Conservation (phyloP, 2,797 vertebrate species). For the Linurgus olivaceus region DNA sequence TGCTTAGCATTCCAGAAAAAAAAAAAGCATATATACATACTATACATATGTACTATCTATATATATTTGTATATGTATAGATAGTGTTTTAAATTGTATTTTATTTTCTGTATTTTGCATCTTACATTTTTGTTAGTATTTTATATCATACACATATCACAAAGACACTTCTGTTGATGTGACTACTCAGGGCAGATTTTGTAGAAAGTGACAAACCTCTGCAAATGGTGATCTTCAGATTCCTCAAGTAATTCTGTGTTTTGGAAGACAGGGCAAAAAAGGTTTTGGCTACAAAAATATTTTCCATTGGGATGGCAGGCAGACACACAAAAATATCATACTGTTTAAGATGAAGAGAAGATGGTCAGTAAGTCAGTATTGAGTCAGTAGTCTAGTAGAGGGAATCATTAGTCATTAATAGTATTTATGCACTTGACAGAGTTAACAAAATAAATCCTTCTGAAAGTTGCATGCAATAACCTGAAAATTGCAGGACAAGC, state of each 20-base stretch:
- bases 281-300: not conserved
- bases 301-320: not conserved
- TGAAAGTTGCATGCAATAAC: not conserved
- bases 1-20: not conserved
- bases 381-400: not conserved
- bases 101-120: not conserved
- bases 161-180: not conserved
- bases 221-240: not conserved
- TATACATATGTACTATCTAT: too few relatives aligned
- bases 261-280: not conserved
- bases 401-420: not conserved
- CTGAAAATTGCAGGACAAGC: not conserved
- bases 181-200: not conserved
- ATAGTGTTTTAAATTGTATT: not conserved
- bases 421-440: not conserved
- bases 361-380: not conserved
- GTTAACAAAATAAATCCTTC: not conserved
- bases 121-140: not conserved
- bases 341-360: not conserved
- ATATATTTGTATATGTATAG: too few relatives aligned
- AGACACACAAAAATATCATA: not conserved
- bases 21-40: not conserved
- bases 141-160: not conserved
- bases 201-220: not conserved
- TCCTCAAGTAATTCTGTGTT: not conserved